Conservation (phyloP, 1,140 invertebrate genomes). For the Leptopilina boulardi region DNA sequence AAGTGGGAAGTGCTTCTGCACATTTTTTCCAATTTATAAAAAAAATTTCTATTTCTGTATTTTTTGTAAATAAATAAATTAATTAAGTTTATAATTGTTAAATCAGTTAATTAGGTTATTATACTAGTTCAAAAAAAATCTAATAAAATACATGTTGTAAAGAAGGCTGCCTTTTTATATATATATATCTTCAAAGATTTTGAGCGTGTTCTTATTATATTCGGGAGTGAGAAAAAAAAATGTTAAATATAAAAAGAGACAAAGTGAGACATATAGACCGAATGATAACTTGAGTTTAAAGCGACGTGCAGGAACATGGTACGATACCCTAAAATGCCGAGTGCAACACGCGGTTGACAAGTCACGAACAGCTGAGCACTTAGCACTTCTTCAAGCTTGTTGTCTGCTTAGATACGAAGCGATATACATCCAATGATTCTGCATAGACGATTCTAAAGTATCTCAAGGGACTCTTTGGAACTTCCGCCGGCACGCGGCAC, state of each 20-base stretch:
- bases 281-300: neutral
- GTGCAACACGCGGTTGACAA: conserved; percentile 52
- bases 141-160: too few relatives aligned
- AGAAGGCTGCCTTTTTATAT: too few relatives aligned
- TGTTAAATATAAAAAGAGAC: neutral
- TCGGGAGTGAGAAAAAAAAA: too few relatives aligned
- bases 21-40: too few relatives aligned
- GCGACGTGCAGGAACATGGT: conserved; percentile 25
- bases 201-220: too few relatives aligned
- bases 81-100: too few relatives aligned
- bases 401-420: conserved; percentile 26
- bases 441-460: conserved; percentile 4
- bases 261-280: neutral
- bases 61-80: too few relatives aligned
- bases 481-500: conserved; percentile 58
- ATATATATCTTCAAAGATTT: too few relatives aligned
- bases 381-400: conserved; percentile 47
- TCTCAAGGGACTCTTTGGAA: conserved; percentile 62
- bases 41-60: too few relatives aligned
- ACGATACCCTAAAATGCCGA: conserved; percentile 38
- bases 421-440: conserved; percentile 1
- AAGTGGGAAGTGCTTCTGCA: too few relatives aligned
- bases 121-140: too few relatives aligned
- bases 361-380: conserved; percentile 71
- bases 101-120: too few relatives aligned